Conservation (phyloP, 2,113 vertebrate species). For the Pachypanchax playfairii region DNA sequence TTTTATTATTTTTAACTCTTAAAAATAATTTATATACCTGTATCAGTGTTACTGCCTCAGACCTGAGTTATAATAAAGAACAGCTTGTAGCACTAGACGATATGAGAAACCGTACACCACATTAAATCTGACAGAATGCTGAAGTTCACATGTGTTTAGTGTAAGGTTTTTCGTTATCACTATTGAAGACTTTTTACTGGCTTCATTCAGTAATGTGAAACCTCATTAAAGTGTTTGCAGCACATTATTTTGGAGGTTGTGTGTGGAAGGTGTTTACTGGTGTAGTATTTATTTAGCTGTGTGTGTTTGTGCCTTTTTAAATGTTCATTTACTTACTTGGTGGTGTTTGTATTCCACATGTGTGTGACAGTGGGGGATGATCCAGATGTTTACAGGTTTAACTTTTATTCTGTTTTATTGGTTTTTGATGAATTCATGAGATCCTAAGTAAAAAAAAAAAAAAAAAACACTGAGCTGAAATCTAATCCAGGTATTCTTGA, state of each 20-base stretch:
- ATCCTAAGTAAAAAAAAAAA: conserved; percentile 19
- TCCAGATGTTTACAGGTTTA: conserved; percentile 53
- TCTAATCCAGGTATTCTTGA: conserved; percentile 28
- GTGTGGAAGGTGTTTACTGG: conserved; percentile 48
- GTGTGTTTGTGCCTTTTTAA: conserved; percentile 34
- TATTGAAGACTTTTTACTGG: neutral
- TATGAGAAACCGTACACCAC: neutral
- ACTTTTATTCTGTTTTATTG: conserved; percentile 51
- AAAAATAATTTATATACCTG: conserved; percentile 8
- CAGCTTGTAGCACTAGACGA: neutral
- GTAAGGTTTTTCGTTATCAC: neutral
- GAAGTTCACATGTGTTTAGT: conserved; percentile 34
- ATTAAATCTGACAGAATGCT: conserved; percentile 10
- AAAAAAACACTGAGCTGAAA: conserved; percentile 21
- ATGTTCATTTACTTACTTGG: conserved; percentile 25
- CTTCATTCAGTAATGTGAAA: conserved; percentile 26
- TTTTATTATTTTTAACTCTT: conserved; percentile 1
- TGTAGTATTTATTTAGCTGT: conserved; percentile 30
- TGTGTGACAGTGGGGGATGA: conserved; percentile 17
- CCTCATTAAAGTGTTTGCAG: conserved; percentile 20
- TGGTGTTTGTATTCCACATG: conserved; percentile 47
- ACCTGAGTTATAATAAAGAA: neutral
- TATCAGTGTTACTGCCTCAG: neutral
- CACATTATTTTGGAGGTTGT: conserved; percentile 28
- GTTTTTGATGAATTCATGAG: conserved; percentile 14